Evolutionary conservation across 2,797 vertebrate genomes (phyloP).

Genomic region (Oryzias dopingdopingensis): DNA sequence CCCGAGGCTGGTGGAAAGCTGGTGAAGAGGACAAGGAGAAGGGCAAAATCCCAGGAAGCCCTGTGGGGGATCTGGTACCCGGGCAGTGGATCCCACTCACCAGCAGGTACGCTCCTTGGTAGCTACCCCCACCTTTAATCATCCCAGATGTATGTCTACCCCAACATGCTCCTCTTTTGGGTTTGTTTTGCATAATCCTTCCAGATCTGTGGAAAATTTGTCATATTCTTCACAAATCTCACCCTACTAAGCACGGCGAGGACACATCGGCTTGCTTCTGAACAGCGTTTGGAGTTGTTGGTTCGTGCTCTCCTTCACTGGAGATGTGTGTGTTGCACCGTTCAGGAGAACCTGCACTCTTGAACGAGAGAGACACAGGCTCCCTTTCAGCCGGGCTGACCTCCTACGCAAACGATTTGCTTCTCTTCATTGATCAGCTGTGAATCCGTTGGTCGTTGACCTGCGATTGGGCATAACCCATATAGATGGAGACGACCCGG

Average conservation of each 20-base stretch:
- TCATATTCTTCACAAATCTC: too few relatives aligned
- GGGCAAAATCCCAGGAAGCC: conserved; percentile 25
- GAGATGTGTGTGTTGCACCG: not conserved
- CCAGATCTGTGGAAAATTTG: too few relatives aligned
- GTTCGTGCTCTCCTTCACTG: too few relatives aligned
- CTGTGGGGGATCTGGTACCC: conserved; percentile 38
- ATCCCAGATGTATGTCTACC: too few relatives aligned
- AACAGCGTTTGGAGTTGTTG: too few relatives aligned
- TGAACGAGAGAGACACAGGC: conserved; percentile 47
- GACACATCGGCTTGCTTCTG: too few relatives aligned
- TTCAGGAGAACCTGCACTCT: conserved; percentile 36
- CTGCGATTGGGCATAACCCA: conserved; percentile 2
- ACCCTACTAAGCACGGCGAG: too few relatives aligned
- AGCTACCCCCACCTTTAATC: too few relatives aligned
- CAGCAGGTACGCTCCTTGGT: conserved; percentile 53
- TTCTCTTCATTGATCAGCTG: conserved; percentile 11
- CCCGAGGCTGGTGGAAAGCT: conserved; percentile 24
- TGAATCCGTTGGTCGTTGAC: not conserved
- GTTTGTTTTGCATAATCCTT: too few relatives aligned
- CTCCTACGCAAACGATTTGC: conserved; percentile 9
- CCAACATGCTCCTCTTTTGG: too few relatives aligned
- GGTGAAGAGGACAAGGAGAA: conserved; percentile 35
- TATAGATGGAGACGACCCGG: not conserved
- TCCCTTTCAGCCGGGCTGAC: conserved; percentile 40
- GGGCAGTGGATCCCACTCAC: conserved; percentile 33